Evolutionary conservation across 2,797 vertebrate genomes (phyloP).

Genomic region (Lepus oiostolus): DNA sequence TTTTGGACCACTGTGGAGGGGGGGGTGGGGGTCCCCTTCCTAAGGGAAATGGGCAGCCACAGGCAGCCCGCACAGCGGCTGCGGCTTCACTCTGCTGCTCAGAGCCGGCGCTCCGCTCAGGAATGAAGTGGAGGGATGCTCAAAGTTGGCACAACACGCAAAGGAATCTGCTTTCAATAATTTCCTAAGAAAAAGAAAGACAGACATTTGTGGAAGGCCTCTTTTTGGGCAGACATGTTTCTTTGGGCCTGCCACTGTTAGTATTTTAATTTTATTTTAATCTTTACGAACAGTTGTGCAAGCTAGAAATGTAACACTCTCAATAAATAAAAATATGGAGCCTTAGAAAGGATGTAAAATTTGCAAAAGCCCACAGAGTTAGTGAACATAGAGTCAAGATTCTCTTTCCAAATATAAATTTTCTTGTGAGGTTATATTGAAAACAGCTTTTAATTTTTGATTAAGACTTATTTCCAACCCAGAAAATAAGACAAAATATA

Average conservation of each 20-base stretch:
- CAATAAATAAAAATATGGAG: not conserved
- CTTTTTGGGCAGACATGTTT: not conserved
- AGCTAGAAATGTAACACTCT: not conserved
- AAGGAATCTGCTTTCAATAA: not conserved
- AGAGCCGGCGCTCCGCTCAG: not conserved
- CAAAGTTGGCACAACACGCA: not conserved
- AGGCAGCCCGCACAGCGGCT: not conserved
- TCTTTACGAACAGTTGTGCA: not conserved
- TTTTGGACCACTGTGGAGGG: not conserved
- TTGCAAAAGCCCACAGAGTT: not conserved
- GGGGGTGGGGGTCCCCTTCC: not conserved
- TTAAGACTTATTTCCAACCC: not conserved
- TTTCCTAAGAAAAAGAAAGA: not conserved
- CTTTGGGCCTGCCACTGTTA: not conserved
- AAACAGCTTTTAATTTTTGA: not conserved
- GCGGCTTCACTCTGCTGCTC: not conserved
- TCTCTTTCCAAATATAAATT: not conserved
- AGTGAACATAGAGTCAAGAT: not conserved
- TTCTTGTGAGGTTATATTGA: not conserved
- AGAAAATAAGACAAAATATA: not conserved
- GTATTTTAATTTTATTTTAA: constrained; percentile 32
- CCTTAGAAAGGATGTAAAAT: not conserved
- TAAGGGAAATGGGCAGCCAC: not conserved
- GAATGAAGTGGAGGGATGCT: not conserved
- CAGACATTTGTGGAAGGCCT: not conserved